These are phyloP conservation scores for Heliconius ethilla DNA, from an alignment of 2,888 invertebrate genomes.

Conservation along the genomic window DNA sequence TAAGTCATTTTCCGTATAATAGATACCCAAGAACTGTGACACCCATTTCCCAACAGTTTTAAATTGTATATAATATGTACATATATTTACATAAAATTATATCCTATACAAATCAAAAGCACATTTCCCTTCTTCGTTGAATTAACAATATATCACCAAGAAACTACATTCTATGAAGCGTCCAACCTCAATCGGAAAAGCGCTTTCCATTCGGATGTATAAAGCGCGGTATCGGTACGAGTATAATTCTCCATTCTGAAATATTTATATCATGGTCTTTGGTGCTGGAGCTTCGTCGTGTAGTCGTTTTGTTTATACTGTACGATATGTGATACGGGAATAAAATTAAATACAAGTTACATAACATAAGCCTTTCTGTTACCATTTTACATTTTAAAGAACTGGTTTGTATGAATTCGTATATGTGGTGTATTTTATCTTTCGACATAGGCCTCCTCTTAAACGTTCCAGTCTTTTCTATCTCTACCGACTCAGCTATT, in stretches of 20 bases:
- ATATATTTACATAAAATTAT: slow-evolving; percentile 22
- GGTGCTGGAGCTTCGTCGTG: slow-evolving; percentile 57
- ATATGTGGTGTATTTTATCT: too few species aligned
- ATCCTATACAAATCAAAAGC: slow-evolving; percentile 21
- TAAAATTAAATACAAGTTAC: neutral
- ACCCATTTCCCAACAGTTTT: neutral
- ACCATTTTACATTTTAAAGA: too few species aligned
- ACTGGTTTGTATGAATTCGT: too few species aligned
- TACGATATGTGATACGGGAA: slow-evolving; percentile 29
- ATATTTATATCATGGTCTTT: slow-evolving; percentile 73
- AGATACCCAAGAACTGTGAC: neutral
- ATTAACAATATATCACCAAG: slow-evolving; percentile 21
- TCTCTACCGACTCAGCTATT: too few species aligned
- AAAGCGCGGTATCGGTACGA: slow-evolving; percentile 67
- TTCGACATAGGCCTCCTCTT: too few species aligned
- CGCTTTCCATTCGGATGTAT: slow-evolving; percentile 67
- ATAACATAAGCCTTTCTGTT: too few species aligned
- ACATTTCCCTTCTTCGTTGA: slow-evolving; percentile 6
- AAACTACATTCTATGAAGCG: slow-evolving; percentile 24
- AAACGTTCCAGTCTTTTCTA: too few species aligned
- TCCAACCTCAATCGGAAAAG: slow-evolving; percentile 41
- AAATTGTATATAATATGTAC: slow-evolving; percentile 7
- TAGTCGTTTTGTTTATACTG: slow-evolving; percentile 37
- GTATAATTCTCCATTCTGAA: slow-evolving; percentile 80
- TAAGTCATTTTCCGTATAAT: neutral